phyloP scores from a whole-genome alignment of 2,888 invertebrate species.

The Herminia tarsipennalis region DNA sequence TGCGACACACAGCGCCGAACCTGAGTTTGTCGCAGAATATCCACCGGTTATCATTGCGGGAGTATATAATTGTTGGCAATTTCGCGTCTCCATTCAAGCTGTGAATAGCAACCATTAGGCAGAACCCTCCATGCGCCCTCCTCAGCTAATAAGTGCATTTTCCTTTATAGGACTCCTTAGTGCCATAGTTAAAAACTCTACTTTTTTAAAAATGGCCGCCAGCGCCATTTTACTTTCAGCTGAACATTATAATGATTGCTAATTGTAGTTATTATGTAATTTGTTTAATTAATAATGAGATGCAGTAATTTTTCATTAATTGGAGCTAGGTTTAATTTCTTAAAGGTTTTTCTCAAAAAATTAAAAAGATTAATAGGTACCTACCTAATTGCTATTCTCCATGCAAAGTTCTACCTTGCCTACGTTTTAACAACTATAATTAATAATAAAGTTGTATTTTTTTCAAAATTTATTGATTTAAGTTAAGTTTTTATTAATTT shows the following conservation, averaged over 20 bases:
- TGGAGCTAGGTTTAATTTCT: neutral
- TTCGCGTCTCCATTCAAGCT: conserved; percentile 79
- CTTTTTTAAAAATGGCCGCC: conserved; percentile 60
- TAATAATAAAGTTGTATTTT: no score
- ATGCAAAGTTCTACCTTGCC: no score
- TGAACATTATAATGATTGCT: conserved; percentile 60
- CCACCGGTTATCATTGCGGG: conserved; percentile 81
- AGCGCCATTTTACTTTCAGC: conserved; percentile 50
- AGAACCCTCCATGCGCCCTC: conserved; percentile 74
- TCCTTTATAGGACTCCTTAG: conserved; percentile 79
- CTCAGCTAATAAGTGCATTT: conserved; percentile 84
- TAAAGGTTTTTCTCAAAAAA: neutral
- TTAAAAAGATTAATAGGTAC: neutral
- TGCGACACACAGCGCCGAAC: conserved; percentile 47
- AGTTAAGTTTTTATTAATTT: no score
- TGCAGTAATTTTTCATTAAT: conserved; percentile 20
- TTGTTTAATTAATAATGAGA: conserved; percentile 53
- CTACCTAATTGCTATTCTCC: no score
- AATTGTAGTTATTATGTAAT: conserved; percentile 72
- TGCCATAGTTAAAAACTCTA: conserved; percentile 74
- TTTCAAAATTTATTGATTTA: no score
- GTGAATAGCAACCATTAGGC: conserved; percentile 84
- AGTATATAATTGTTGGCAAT: conserved; percentile 85
- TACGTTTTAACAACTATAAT: no score
- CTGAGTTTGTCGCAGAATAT: conserved; percentile 70